Conservation (phyloP, 2,113 vertebrate genomes). For the Hippoglossus stenolepis region DNA sequence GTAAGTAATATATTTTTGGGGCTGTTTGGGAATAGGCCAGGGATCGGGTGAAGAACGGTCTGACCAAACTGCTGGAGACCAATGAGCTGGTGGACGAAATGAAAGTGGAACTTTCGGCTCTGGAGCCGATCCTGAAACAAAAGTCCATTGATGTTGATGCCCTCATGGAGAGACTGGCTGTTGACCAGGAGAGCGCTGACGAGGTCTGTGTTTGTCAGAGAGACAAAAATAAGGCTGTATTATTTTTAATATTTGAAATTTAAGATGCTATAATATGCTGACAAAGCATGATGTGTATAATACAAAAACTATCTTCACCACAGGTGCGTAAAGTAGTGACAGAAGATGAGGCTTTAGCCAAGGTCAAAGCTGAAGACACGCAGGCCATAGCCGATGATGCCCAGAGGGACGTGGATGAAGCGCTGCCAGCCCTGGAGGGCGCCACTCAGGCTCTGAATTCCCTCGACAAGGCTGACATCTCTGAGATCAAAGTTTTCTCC, state of each 20-base stretch:
- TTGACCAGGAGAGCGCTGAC: slow-evolving; percentile 88
- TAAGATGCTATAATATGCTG: not conserved
- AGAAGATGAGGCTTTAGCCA: slow-evolving; percentile 86
- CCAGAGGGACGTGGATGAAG: slow-evolving; percentile 87
- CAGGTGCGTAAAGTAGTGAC: slow-evolving; percentile 85
- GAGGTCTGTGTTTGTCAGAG: slow-evolving; percentile 65
- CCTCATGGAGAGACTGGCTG: slow-evolving; percentile 85
- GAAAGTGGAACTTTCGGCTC: slow-evolving; percentile 88
- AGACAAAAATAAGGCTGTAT: not conserved
- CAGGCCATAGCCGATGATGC: slow-evolving; percentile 88
- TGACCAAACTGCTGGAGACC: slow-evolving; percentile 87
- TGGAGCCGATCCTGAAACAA: slow-evolving; percentile 86
- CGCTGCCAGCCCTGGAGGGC: slow-evolving; percentile 84
- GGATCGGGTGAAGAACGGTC: slow-evolving; percentile 87
- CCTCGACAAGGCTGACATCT: slow-evolving; percentile 90
- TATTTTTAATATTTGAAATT: not conserved
- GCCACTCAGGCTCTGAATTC: slow-evolving; percentile 86
- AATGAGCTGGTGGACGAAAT: slow-evolving; percentile 87
- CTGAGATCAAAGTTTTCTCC: slow-evolving; percentile 89
- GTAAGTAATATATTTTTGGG: not conserved
- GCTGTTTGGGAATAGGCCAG: slow-evolving; percentile 77
- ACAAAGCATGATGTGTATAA: not conserved
- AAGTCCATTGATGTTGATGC: slow-evolving; percentile 87
- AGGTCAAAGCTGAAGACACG: slow-evolving; percentile 87
- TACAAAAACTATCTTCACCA: not conserved